Evolutionary conservation across 2,113 vertebrate species (phyloP).

Genomic region (Upupa epops): DNA sequence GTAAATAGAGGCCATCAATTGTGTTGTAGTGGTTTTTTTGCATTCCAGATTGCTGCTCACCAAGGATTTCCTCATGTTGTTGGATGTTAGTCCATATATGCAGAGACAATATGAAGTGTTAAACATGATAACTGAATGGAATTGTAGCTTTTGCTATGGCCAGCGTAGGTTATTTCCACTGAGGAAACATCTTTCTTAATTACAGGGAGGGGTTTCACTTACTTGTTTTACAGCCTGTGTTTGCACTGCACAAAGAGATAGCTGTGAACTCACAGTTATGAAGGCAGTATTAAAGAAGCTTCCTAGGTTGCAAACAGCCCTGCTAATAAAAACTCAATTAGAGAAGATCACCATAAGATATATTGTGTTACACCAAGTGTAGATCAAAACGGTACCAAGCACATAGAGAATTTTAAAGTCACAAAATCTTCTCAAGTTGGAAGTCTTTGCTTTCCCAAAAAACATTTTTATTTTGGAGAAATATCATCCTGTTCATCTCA

Average conservation of each 20-base stretch:
- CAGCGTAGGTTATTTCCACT: background rate
- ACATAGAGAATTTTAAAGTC: background rate
- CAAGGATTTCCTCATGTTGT: constrained; percentile 65
- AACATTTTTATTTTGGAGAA: constrained; percentile 5
- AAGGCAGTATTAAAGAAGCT: constrained; percentile 6
- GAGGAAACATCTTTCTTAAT: constrained; percentile 55
- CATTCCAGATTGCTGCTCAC: constrained; percentile 64
- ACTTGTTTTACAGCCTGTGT: background rate
- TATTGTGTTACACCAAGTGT: background rate
- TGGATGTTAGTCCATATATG: constrained; percentile 53
- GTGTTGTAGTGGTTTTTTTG: constrained; percentile 68
- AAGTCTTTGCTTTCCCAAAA: background rate
- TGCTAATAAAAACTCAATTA: background rate
- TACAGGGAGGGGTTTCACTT: background rate
- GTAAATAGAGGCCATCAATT: constrained; percentile 47
- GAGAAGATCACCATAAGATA: constrained; percentile 5
- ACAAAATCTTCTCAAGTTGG: constrained; percentile 13
- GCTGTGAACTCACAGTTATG: background rate
- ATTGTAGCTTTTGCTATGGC: constrained; percentile 26
- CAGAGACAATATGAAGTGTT: constrained; percentile 56
- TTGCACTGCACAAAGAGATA: background rate
- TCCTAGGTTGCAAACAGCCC: background rate
- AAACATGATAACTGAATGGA: constrained; percentile 20
- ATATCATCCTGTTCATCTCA: background rate
- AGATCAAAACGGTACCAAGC: constrained; percentile 9